A percentile compares a stretch with the other conserved stretches of the same genome.
Conservation (phyloP, 1,140 invertebrate species). For the Latrodectus geometricus region DNA sequence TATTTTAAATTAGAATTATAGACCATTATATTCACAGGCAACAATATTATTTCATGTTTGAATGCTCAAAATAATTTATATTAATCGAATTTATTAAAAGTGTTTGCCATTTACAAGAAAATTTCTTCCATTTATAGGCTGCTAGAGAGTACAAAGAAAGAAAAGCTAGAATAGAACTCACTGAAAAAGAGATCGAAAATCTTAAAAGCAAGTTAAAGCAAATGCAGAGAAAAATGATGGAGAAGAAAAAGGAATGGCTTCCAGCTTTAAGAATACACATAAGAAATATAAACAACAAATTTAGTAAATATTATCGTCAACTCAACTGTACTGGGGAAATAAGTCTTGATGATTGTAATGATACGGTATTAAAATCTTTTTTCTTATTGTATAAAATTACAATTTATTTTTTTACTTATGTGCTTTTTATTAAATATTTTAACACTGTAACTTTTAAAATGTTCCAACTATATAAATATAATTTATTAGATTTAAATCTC, state of each 20-base stretch:
- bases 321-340: constrained; percentile 91
- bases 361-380: constrained; percentile 65
- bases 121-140: constrained; percentile 29
- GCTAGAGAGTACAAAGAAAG: constrained; percentile 67
- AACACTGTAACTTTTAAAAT: too few species aligned
- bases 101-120: too few species aligned
- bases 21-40: too few species aligned
- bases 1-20: too few species aligned
- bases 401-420: too few species aligned
- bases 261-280: constrained; percentile 75
- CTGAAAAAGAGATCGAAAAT: constrained; percentile 71
- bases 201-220: constrained; percentile 71
- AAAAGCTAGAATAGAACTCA: constrained; percentile 70
- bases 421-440: too few species aligned
- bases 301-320: constrained; percentile 79
- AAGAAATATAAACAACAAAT: constrained; percentile 78
- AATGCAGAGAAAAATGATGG: constrained; percentile 71
- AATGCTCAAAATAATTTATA: too few species aligned
- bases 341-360: constrained; percentile 71
- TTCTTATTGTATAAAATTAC: too few species aligned
- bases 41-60: too few species aligned
- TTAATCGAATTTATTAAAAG: too few species aligned
- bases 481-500: too few species aligned
- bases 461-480: too few species aligned
- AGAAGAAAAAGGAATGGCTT: constrained; percentile 76